Conservation (phyloP, 2,113 vertebrate genomes). For the Peucedramus taeniatus region DNA sequence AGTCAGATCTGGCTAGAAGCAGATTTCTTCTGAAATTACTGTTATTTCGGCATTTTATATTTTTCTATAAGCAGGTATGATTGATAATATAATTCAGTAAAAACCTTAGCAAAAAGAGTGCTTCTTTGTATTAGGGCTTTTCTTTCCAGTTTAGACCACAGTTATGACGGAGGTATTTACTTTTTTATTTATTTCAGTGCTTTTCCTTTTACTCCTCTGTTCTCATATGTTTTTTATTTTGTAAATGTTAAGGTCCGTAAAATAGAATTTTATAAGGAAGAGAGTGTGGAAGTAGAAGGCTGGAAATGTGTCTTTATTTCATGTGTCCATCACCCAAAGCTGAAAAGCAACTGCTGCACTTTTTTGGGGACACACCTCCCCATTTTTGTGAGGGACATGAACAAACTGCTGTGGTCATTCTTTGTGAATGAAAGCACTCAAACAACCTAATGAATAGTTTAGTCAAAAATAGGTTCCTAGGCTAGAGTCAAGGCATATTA, state of each 20-base stretch:
- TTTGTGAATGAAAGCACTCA: background rate
- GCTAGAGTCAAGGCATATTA: background rate
- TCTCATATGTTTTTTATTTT: background rate
- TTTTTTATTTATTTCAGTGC: background rate
- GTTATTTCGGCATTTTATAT: conserved; percentile 49
- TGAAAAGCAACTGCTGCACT: background rate
- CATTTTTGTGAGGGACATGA: background rate
- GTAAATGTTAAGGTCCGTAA: background rate
- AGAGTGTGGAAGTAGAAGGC: background rate
- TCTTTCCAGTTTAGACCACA: background rate
- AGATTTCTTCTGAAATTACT: conserved; percentile 26
- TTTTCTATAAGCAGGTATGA: conserved; percentile 8
- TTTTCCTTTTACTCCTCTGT: background rate
- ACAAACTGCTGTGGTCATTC: background rate
- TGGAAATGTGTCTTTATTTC: background rate
- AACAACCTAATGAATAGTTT: background rate
- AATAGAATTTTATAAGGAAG: background rate
- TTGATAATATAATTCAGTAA: conserved; percentile 28
- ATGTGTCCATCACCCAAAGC: background rate
- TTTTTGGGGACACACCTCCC: background rate
- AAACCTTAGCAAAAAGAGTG: conserved; percentile 49
- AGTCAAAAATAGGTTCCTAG: background rate
- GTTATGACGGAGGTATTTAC: background rate
- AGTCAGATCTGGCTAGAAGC: background rate
- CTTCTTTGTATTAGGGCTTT: conserved; percentile 45